Evolutionary conservation across 2,888 invertebrate species (phyloP), one percentile per base, ranked within the genome.

Genomic region (Darwinula stevensoni): DNA sequence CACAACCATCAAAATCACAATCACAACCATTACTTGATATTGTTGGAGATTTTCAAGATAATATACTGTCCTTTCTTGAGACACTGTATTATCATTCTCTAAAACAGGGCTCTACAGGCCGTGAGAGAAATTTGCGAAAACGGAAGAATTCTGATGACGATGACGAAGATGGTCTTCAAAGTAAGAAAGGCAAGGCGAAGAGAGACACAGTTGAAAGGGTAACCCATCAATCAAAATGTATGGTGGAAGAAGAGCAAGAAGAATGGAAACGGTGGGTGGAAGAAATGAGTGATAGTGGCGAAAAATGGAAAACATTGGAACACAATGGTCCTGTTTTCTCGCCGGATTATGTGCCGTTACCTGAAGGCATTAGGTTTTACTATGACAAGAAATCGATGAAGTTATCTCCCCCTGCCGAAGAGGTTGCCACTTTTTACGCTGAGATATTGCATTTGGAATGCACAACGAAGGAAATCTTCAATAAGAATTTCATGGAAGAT

Each of bases 191-290:
- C 22, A 22, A 22, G 22, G 6, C 22, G 22, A n/a, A 22, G n/a
- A 22, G n/a, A n/a, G n/a, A 22, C 6, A 22, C 6, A 22, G 6
- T n/a, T 22, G 22, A 22, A 22, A 6, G 9, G n/a, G 22, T 9
- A 22, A 9, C 22, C n/a, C 22, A 6, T 22, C 9, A 9, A 6
- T 9, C 6, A n/a, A 6, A 6, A 6, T 6, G 28, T 2, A 39
- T 73, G 46, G 67, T 68, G 40, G 76, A 76, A 33, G 72, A 74
- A 39, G 65, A 67, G 40, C 64, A 61, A 43, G 74, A 78, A 54
- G 78, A 80, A 35, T 80, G 80, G 80, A 73, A 76, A 62, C 80
- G 80, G 80, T 97, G 94, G 82, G 86, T 91, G 56, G 94, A 97
- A 57, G 76, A 84, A 45, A 84, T 82, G 50, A 71, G 72, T 43